Base-by-base conservation (phyloP, 1,140 invertebrate species). In the Araneus ventricosus region DNA sequence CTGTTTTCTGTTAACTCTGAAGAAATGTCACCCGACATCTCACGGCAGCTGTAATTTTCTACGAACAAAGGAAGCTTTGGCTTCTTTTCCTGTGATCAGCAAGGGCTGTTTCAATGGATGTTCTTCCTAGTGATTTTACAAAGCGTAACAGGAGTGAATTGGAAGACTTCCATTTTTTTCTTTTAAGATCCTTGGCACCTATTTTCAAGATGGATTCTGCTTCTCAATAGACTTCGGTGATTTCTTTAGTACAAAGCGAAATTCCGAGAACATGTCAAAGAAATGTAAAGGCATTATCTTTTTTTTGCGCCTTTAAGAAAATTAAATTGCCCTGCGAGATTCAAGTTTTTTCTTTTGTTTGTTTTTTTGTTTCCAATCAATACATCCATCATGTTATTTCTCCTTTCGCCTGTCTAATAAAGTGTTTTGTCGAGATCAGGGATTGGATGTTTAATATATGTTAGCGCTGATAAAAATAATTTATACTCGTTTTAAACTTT, bases 11-110 rank as follows among this genome's bases (percentile, higher is more conserved):
- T 91, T 84, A 82, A 84, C 37, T 91, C 45, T 91, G 22, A 6
- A 8, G 34, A 84, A 84, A 84, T 84, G 89, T 91, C 79, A 91
- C 57, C 79, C 20, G 79, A n/a, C 79, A 24, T 87, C 34, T 61
- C 45, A 61, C 57, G 24, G 89, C 57, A 84, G 89, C 75, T 80
- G 75, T 91, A 79, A 91, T 84, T 91, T 91, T 63, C 75, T 24
- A 6, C 27, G 27, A 70, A 90, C 88, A 90, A 90, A 90, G 57
- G 27, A 30, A 34, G n/a, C 22, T 27, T 57, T 80, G 88, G 70
- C 88, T 63, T 63, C 88, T 57, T 30, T 88, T 80, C 41, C 45
- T 79, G 41, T 34, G 67, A 80, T 90, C 88, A 59, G 22, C 27
- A 57, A 52, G 41, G 22, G 17, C 70, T 37, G 86, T 88, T 67